Evolutionary conservation across 1,140 invertebrate species (phyloP), one percentile per base, ranked within the genome.

Genomic region (Hyphantria cunea): DNA sequence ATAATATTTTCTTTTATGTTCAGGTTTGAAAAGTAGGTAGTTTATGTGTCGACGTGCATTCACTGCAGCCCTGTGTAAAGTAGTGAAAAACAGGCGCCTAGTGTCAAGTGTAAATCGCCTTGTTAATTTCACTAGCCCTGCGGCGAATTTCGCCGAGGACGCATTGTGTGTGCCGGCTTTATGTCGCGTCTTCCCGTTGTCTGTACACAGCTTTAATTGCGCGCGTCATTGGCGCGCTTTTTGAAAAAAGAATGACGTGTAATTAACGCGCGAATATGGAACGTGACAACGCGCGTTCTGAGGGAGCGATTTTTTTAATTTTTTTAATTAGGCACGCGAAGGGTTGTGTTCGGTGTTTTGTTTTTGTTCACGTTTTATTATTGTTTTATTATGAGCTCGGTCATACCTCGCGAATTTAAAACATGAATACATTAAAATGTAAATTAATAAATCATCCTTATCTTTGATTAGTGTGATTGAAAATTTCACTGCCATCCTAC

Each of bases 31-130:
- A 70, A 60, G 71, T 70, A 69, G 53, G 67, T 66, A 66, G 64
- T 63, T 63, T 34, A 55, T 68, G 68, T 78, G 74, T 80, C 71
- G 51, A 81, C 77, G 68, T 54, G 64, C 62, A 69, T 52, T 66
- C 69, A 55, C 71, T 69, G 74, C 72, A 73, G 70, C 73, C 67
- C 64, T 65, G 71, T 76, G 73, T 73, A 82, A 82, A 81, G 81
- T 84, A 89, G 80, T 83, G 83, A 82, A 90, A 90, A 84, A 81
- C 82, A 85, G 78, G 70, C 78, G 79, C 76, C 82, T 84, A 82
- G 84, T 88, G 88, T 90, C 86, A 90, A 90, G 88, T 86, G 86
- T 89, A 90, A 90, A 90, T 90, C 86, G 84, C 84, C 88, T 90
- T 90, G 88, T 90, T 90, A 90, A 90, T 90, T 90, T 89, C 77